phyloP scores from a whole-genome alignment of 2,888 invertebrate species.

The Scaptomyza caliginosa region DNA sequence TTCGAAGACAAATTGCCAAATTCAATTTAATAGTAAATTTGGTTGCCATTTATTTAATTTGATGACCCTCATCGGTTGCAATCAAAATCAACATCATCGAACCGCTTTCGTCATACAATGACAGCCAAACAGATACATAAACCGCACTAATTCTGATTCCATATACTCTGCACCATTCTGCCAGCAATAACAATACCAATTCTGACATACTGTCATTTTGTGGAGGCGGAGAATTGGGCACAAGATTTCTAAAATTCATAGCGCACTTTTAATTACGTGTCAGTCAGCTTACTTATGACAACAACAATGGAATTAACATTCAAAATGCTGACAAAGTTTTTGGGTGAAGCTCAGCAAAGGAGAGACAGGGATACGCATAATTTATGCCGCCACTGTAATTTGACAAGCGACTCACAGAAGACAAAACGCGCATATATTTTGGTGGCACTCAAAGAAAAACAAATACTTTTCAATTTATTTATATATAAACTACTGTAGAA shows the following conservation, averaged over 20 bases:
- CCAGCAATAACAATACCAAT: conserved; percentile 8
- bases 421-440: background rate
- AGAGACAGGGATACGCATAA: conserved; percentile 34
- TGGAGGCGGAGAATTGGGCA: conserved; percentile 5
- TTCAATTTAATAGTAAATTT: conserved; percentile 78
- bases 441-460: conserved; percentile 2
- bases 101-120: conserved; percentile 7
- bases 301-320: conserved; percentile 56
- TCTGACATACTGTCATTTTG: conserved; percentile 36
- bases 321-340: conserved; percentile 34
- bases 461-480: background rate
- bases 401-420: conserved; percentile 27
- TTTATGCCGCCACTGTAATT: conserved; percentile 57
- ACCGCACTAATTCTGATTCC: background rate
- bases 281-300: conserved; percentile 54
- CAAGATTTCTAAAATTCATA: conserved; percentile 36
- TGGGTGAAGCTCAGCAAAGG: background rate
- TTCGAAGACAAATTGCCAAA: conserved; percentile 73
- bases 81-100: conserved; percentile 39
- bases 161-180: background rate
- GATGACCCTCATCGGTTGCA: conserved; percentile 43
- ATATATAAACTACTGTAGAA: background rate
- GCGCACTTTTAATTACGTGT: conserved; percentile 70
- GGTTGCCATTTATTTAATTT: conserved; percentile 73
- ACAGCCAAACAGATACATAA: background rate